Base-by-base conservation (phyloP, 2,888 invertebrate genomes). In the Leptopilina drosophilae region DNA sequence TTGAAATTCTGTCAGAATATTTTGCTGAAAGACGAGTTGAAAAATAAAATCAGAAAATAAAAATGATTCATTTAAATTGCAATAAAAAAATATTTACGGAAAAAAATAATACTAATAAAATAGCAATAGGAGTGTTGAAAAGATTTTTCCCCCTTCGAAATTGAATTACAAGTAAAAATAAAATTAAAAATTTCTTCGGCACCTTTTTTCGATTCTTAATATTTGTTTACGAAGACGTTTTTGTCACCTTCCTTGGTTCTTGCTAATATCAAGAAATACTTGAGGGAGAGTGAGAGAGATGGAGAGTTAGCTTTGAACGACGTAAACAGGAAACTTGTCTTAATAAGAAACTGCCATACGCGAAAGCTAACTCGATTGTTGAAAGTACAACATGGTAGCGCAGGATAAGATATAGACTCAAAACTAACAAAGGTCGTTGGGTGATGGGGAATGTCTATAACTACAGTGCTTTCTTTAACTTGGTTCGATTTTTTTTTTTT, bases 291-390 rank as follows among this genome's bases (percentile, higher is more conserved):
- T 5, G 69, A 69, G 12, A 56, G 69, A 69, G 53, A 42, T 5
- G 6, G 42, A 8, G 69, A 69, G 26, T 69, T 69, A 49, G 53
- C 53, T 69, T 49, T 56, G 26, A 69, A 69, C 26, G 49, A 20
- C 53, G 69, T 69, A 49, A 69, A 69, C 69, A 69, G 69, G 26
- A 53, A 69, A 69, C 69, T 69, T 69, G 14, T 53, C 53, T 69
- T 69, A 69, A 69, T 69, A 49, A 69, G 69, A 69, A 69, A 69
- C 69, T 69, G 69, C 69, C 53, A 69, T 56, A 69, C 53, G 26
- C 53, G 49, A 69, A 69, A 69, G 53, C 69, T 69, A 69, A 69
- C 69, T 69, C 53, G 69, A 69, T 69, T 69, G 69, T 56, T 69
- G 69, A 53, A 69, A 69, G 12, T 67, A 67, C 67, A 20, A 49